Evolutionary conservation across 2,888 invertebrate species (phyloP), one percentile per base, ranked within the genome.

Genomic region (Trissolcus brochymenae): DNA sequence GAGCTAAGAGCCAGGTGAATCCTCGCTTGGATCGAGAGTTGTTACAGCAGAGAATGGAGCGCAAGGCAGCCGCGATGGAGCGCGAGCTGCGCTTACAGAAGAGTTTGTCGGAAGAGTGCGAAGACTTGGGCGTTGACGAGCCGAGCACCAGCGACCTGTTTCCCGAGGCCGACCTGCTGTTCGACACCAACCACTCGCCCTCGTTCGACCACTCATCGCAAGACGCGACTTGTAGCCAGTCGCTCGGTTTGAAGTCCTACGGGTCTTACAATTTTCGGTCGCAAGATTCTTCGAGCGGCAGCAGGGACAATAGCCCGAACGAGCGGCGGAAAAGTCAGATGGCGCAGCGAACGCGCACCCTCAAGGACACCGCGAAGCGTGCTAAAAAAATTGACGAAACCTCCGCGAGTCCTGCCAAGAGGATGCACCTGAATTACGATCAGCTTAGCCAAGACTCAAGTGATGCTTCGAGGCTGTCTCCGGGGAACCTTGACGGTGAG

Each of bases 121-220:
- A 94, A 83, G 94, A 95, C 85, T 90, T 94, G 11, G 94, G 95
- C 4, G 94, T 95, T 59, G 95, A 94, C 82, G 94, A 94, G 53
- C 94, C 94, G 0, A 94, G 94, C n/a, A 94, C 94, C 0, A 94
- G 94, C 76, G 95, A 95, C 83, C 89, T 95, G 78, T 95, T 95
- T 85, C 94, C 95, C 0, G 95, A 95, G 83, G 94, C 94, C 0
- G 94, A 94, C 85, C 88, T 94, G 59, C 87, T 94, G 57, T 94
- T 94, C 82, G 93, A 94, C 67, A 91, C 93, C 0, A 94, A 94
- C 80, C 94, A 94, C 81, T 94, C 94, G 0, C 94, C 93, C 21
- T 90, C 91, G 1, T 92, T 91, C 81, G 93, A 93, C 68, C 92
- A 92, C 81, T 90, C 90, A 1, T 90, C 90, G 0, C 91, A 91